A percentile compares a stretch with the other conserved stretches of the same genome.
phyloP scores from a whole-genome alignment of 2,113 vertebrate species.

The Scytalopus superciliaris region DNA sequence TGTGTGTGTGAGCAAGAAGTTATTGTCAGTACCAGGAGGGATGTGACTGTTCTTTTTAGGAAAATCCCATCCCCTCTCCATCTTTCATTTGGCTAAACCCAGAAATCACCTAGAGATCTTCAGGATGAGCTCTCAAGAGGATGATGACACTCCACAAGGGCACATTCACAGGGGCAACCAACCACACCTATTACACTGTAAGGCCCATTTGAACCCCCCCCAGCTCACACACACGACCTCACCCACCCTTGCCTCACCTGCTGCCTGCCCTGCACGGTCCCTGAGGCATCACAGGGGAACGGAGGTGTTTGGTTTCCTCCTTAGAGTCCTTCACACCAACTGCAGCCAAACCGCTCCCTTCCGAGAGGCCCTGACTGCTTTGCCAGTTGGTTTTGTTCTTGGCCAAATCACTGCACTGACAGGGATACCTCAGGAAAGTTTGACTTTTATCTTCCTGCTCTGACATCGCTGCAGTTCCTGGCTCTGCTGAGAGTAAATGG shows the following conservation, averaged over 20 bases:
- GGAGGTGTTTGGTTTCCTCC: fast-evolving
- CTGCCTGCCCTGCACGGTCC: not conserved
- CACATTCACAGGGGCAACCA: not conserved
- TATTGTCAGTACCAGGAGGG: not conserved
- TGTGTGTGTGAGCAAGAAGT: not conserved
- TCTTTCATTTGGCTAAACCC: not conserved
- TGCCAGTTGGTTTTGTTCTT: not conserved
- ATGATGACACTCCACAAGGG: not conserved
- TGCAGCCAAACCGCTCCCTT: not conserved
- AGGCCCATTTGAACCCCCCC: not conserved
- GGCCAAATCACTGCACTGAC: not conserved
- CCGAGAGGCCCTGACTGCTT: not conserved
- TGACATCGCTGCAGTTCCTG: not conserved
- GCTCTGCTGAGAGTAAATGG: not conserved
- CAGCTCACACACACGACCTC: fast-evolving
- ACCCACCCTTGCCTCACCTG: not conserved
- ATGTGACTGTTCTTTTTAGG: not conserved
- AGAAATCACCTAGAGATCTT: not conserved
- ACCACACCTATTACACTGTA: fast-evolving
- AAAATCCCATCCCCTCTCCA: not conserved
- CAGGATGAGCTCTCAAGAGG: not conserved
- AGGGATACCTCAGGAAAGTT: not conserved
- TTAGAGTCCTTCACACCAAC: not conserved
- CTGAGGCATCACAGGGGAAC: not conserved
- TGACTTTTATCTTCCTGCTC: not conserved